A percentile compares a stretch with the other conserved stretches of the same genome.
These are phyloP conservation scores for Aphaenogaster rudis DNA, from an alignment of 1,140 invertebrate genomes.

Conservation along the genomic window DNA sequence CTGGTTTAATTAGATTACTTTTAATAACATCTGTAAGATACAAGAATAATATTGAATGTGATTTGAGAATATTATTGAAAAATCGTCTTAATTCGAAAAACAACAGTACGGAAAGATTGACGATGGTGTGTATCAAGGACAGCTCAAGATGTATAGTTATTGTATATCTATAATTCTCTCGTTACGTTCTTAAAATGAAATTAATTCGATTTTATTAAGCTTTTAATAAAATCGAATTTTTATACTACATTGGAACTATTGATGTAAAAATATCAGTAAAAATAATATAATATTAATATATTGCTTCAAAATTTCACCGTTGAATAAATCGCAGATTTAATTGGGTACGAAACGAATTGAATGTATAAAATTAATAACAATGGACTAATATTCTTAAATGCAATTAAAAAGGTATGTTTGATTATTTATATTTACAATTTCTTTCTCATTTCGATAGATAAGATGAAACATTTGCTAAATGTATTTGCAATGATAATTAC, in stretches of 20 bases:
- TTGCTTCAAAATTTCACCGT: neutral
- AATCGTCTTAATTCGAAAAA: neutral
- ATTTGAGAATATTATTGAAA: neutral
- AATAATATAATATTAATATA: neutral
- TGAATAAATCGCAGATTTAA: neutral
- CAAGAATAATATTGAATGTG: neutral
- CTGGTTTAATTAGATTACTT: neutral
- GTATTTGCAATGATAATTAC: neutral
- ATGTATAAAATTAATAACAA: neutral
- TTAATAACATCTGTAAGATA: neutral
- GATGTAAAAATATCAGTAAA: neutral
- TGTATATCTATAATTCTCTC: neutral
- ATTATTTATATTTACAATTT: constrained; percentile 27
- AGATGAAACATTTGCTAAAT: constrained; percentile 1
- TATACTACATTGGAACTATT: neutral
- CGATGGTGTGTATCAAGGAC: neutral
- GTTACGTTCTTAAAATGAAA: neutral
- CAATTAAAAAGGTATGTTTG: neutral
- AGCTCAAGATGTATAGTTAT: neutral
- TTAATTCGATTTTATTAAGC: neutral
- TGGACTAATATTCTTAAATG: constrained; percentile 2
- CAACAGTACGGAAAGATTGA: neutral
- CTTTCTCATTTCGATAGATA: neutral
- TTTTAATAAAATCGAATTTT: neutral
- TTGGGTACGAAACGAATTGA: neutral